A percentile compares a stretch with the other conserved stretches of the same genome.
Conservation (phyloP, 2,797 vertebrate species). For the Telmatherina bonti region DNA sequence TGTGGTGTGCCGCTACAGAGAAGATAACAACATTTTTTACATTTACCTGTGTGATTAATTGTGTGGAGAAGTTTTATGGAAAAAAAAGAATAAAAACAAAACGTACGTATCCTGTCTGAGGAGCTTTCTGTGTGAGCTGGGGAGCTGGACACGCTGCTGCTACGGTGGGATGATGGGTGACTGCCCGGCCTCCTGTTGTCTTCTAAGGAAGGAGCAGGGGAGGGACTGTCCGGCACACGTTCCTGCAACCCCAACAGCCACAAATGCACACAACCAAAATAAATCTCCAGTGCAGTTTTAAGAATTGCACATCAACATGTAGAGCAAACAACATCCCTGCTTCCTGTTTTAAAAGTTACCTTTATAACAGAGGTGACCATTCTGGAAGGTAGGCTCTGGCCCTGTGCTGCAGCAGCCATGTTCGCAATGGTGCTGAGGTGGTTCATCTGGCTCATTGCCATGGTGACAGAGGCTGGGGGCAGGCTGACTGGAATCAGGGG, state of each 20-base stretch:
- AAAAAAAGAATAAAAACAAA: neutral
- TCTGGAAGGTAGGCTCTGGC: slow-evolving; percentile 95
- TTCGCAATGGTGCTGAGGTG: slow-evolving; percentile 99
- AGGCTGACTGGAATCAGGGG: slow-evolving; percentile 99
- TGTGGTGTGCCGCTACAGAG: slow-evolving; percentile 92
- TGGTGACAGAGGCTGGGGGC: slow-evolving; percentile 99
- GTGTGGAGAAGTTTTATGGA: slow-evolving; percentile 21
- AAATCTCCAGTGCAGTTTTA: slow-evolving; percentile 54
- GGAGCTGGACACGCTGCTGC: slow-evolving; percentile 99
- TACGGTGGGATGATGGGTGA: slow-evolving; percentile 97
- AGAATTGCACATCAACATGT: neutral
- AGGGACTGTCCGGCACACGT: slow-evolving; percentile 96
- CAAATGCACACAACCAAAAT: slow-evolving; percentile 70
- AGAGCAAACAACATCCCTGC: neutral
- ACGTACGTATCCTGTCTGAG: slow-evolving; percentile 99
- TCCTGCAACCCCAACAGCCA: slow-evolving; percentile 85
- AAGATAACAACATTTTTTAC: neutral
- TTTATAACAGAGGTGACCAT: slow-evolving; percentile 99
- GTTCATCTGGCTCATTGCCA: slow-evolving; percentile 99
- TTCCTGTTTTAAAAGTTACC: slow-evolving; percentile 83
- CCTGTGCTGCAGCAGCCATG: slow-evolving; percentile 98
- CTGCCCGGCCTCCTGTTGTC: slow-evolving; percentile 96
- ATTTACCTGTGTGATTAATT: slow-evolving; percentile 24
- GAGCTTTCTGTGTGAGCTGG: slow-evolving; percentile 98
- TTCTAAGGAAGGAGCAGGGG: slow-evolving; percentile 96